Evolutionary conservation across 2,888 invertebrate genomes (phyloP).

Genomic region (Emesis russula): DNA sequence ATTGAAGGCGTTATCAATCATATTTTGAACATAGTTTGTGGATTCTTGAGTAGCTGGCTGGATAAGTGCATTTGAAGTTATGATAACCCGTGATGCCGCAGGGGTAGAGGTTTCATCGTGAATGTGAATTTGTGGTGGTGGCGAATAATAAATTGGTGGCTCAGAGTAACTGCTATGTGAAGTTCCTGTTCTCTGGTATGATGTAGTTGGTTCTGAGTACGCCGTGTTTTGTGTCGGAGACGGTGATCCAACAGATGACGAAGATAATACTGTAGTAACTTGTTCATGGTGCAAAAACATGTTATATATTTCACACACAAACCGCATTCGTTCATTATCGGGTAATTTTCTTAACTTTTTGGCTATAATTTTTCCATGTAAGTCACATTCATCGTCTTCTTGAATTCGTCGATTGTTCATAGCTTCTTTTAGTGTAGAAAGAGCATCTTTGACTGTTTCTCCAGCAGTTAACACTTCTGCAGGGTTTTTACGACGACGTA

Average conservation of each 20-base stretch:
- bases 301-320: slow-evolving; percentile 61
- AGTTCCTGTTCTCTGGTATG: slow-evolving; percentile 27
- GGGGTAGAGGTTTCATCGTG: slow-evolving; percentile 11
- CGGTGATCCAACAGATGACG: slow-evolving; percentile 17
- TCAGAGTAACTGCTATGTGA: slow-evolving; percentile 31
- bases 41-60: slow-evolving; percentile 28
- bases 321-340: slow-evolving; percentile 41
- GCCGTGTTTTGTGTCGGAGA: neutral
- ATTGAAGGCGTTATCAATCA: slow-evolving; percentile 33
- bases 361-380: slow-evolving; percentile 60
- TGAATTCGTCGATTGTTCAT: slow-evolving; percentile 43
- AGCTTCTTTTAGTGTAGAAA: slow-evolving; percentile 52
- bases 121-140: too few species aligned
- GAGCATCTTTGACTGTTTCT: slow-evolving; percentile 50
- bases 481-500: slow-evolving; percentile 43
- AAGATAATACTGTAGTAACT: slow-evolving; percentile 6
- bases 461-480: slow-evolving; percentile 30
- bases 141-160: slow-evolving; percentile 31
- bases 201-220: slow-evolving; percentile 21
- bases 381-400: slow-evolving; percentile 65
- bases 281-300: slow-evolving; percentile 48
- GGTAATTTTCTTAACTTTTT: slow-evolving; percentile 62
- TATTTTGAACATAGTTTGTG: slow-evolving; percentile 18
- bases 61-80: slow-evolving; percentile 38
- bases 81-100: slow-evolving; percentile 34